These are phyloP conservation scores for Erebia palarica DNA, from an alignment of 2,888 invertebrate genomes.

Conservation along the genomic window DNA sequence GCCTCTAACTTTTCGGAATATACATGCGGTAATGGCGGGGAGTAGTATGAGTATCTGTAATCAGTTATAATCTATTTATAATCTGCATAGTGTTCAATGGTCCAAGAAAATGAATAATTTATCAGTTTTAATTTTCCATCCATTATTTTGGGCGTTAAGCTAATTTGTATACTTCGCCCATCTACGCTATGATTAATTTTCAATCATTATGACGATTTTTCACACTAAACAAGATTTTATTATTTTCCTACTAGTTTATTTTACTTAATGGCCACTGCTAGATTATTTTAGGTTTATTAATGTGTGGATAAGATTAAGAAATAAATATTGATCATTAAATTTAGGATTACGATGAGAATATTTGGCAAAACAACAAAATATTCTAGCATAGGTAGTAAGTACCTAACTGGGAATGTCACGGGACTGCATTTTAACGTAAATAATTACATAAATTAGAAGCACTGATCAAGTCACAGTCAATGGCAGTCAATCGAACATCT, in stretches of 20 bases:
- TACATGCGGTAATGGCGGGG: too few species aligned
- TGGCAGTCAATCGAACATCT: too few species aligned
- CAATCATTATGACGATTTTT: constrained; percentile 31
- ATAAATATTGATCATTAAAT: background rate
- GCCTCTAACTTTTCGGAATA: too few species aligned
- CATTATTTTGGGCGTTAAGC: constrained; percentile 53
- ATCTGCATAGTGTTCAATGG: constrained; percentile 45
- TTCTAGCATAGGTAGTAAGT: too few species aligned
- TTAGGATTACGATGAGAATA: background rate
- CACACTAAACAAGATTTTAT: constrained; percentile 31
- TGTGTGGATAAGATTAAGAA: constrained; percentile 12
- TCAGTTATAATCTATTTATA: constrained; percentile 47
- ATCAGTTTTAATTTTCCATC: constrained; percentile 53
- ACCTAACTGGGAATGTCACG: too few species aligned
- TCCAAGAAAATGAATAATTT: constrained; percentile 47
- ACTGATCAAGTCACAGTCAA: too few species aligned
- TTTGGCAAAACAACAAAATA: too few species aligned
- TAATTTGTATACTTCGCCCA: constrained; percentile 51
- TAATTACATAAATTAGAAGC: too few species aligned
- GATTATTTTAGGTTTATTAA: constrained; percentile 25
- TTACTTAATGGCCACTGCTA: background rate
- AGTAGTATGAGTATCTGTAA: too few species aligned
- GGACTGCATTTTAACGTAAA: too few species aligned
- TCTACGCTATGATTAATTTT: constrained; percentile 46
- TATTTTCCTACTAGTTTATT: constrained; percentile 17